Conservation (phyloP, 2,888 invertebrate species). For the Temnothorax rugatulus region DNA sequence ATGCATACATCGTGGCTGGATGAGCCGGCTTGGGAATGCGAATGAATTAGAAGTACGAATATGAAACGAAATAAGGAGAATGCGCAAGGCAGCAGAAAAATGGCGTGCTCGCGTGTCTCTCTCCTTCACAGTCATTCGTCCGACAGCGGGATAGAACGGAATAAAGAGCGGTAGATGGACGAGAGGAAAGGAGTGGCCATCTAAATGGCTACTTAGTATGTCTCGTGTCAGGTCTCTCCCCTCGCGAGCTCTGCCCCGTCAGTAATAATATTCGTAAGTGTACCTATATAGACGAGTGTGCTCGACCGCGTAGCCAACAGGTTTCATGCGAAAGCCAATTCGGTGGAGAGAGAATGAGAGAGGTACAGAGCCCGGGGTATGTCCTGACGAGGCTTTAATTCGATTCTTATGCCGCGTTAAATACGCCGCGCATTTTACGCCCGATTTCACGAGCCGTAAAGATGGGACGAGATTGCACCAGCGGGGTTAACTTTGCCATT, state of each 20-base stretch:
- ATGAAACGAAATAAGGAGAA: constrained; percentile 60
- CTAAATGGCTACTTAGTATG: constrained; percentile 83
- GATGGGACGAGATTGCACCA: constrained; percentile 54
- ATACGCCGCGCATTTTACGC: constrained; percentile 65
- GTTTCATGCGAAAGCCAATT: constrained; percentile 78
- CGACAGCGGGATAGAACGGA: constrained; percentile 51
- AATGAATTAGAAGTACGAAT: constrained; percentile 74
- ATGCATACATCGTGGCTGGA: constrained; percentile 60
- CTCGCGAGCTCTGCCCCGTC: constrained; percentile 63
- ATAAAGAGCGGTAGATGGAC: constrained; percentile 51
- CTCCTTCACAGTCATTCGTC: constrained; percentile 16
- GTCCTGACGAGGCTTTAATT: constrained; percentile 76
- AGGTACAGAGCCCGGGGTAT: constrained; percentile 35
- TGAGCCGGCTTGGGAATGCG: constrained; percentile 74
- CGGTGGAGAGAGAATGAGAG: constrained; percentile 55
- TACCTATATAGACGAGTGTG: constrained; percentile 70
- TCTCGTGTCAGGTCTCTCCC: constrained; percentile 78
- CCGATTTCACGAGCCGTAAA: constrained; percentile 67
- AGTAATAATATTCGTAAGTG: constrained; percentile 77
- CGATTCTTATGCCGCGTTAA: constrained; percentile 73
- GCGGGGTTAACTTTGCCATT: constrained; percentile 44
- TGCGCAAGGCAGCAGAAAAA: constrained; percentile 49
- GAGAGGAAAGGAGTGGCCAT: constrained; percentile 65
- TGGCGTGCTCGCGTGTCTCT: constrained; percentile 58
- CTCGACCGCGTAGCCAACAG: constrained; percentile 75